Base-by-base conservation (phyloP, 2,797 vertebrate species). In the Peromyscus nudipes region DNA sequence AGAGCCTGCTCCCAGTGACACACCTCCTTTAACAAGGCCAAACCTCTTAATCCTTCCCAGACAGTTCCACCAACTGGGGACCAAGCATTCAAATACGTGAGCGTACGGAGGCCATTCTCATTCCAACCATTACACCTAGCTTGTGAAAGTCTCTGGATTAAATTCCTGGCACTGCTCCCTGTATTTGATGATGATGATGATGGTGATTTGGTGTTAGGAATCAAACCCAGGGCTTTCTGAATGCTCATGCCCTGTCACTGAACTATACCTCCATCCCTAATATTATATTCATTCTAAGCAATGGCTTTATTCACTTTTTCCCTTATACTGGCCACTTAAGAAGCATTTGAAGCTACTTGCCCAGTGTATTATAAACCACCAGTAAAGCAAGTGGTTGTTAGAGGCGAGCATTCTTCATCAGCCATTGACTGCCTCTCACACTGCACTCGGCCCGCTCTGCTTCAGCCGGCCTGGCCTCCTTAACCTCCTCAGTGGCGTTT, bases 281-380 rank as follows among this genome's bases (percentile, higher is more conserved):
- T 79, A 40, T 85, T 43, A 9, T 71, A 71, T 86, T 46, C 29
- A 86, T 96, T 89, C 77, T 92, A 64, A 82, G 64, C 25, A 73
- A 23, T 96, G 71, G 82, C 60, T 82, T 84, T 64, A 27, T 73
- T 55, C 3, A 40, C 23, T 57, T 46, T 80, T 76, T 21, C 62
- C 64, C 40, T 71, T 77, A 21, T 52, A 64, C 21, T 37, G 27
- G 37, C 43, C 40, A 62, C 34, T 80, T 95, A 40, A 79, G 34
- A 94, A 83, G 40, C 67, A 49, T 81, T 57, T 79, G 79, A 83
- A 96, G 65, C 79, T 55, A 67, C 62, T 91, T 81, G 40, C 37
- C 21, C 37, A 1, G 17, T 37, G n/a, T 76, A 34, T 62, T 67
- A 34, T 67, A 92, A 92, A 57, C 71, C 16, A 76, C 65, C 37